Evolutionary conservation across 1,140 invertebrate genomes (phyloP), one percentile per base, ranked within the genome.

Genomic region (Achroia grisella): DNA sequence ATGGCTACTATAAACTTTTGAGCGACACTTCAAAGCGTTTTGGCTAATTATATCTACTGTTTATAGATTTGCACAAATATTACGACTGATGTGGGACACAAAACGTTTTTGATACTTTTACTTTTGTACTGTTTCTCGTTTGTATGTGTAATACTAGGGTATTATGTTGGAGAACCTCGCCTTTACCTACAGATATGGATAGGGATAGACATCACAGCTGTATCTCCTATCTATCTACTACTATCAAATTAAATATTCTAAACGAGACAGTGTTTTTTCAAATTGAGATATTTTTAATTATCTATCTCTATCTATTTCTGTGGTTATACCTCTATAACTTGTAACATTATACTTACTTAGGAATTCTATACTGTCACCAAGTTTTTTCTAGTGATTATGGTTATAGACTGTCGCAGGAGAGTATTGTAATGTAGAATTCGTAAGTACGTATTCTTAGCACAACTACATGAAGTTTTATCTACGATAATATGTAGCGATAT

Each of bases 41-140:
- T 72, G 77, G 70, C 79, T 81, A 67, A 63, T 62, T 68, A 50
- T 47, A 39, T 47, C 42, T 48, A 63, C 71, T 74, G 68, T 75
- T 82, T 79, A 73, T 72, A 72, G 70, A 71, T 70, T 75, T 83
- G 79, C 79, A 83, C 79, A 83, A 83, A 83, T 65, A 75, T 79
- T 71, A 70, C 68, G 79, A 83, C 79, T 83, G 79, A 83, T 70
- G 80, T 71, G 79, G 79, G 79, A 83, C 79, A 83, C 76, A 83
- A 68, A 63, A 80, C 56, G 65, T 73, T 83, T 82, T 80, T 79
- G 72, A 80, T 75, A 78, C 74, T 77, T 78, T 83, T 75, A 70
- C 64, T 69, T 80, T 82, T 78, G 51, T 80, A 83, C 71, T 78
- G 62, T 70, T 76, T 71, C 71, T 83, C 64, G 64, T 82, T 79